Base-by-base conservation (phyloP, 2,113 vertebrate species). In the Aythya baeri region DNA sequence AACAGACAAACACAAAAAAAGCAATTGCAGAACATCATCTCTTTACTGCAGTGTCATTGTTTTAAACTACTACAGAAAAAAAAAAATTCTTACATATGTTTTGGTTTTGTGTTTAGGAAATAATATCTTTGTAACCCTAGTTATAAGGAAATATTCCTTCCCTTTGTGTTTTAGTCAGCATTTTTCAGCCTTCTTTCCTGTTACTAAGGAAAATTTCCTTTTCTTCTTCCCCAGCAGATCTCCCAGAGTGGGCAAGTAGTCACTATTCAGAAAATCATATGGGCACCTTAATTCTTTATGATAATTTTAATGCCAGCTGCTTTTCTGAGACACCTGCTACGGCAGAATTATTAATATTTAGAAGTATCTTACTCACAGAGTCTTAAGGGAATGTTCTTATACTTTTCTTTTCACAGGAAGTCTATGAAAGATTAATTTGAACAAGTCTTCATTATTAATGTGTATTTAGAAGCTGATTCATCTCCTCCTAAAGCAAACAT, bases 391-490 rank as follows among this genome's bases (percentile, higher is more conserved):
- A 38, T 66, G 8, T 67, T 83, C 41, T 7, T 74, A 13, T 49
- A 32, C 49, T 50, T 23, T 49, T 57, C 26, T 83, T 76, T 89
- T 81, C 38, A 84, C 32, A 68, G 41, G 52, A 22, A 44, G 2
- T 57, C 20, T 66, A 49, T 34, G 26, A 95, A 93, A 78, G 26
- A 86, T 66, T 81, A 70, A 91, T 83, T 72, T 94, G 73, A 86
- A 32, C 7, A 89, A 77, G 38, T 57, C 55, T 61, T 86, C 29
- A 74, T 77, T 91, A 93, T 80, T 83, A 86, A 86, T 59, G 23
- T 70, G 18, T 12, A 32, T 72, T 86, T 93, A 68, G 77, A 83
- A 38, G 49, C 29, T 70, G 38, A 80, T 83, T 80, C 54, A 88
- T 65, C 7, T 38, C 14, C 65, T 68, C 31, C 49, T 73, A 66